These are phyloP conservation scores for Talpa occidentalis DNA, from an alignment of 2,113 vertebrate genomes.

Conservation along the genomic window DNA sequence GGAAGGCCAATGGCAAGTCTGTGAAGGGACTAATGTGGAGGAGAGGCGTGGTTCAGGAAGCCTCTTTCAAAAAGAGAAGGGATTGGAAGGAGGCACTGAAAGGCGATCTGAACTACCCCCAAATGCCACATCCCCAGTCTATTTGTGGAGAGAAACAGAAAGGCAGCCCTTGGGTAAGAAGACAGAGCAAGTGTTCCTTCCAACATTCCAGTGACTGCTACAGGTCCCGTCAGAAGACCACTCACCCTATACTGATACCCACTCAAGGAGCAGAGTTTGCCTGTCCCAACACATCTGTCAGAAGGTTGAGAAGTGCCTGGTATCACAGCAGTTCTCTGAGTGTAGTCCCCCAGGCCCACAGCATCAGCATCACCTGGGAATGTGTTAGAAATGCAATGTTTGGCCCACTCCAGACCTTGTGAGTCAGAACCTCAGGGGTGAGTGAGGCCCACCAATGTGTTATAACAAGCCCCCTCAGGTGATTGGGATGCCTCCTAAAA, in stretches of 20 bases:
- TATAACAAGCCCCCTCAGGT: not conserved
- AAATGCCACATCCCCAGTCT: not conserved
- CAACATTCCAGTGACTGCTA: not conserved
- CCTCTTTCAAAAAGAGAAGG: not conserved
- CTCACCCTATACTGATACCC: not conserved
- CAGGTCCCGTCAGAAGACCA: not conserved
- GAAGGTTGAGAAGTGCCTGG: not conserved
- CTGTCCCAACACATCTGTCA: not conserved
- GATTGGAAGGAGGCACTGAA: not conserved
- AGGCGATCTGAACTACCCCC: not conserved
- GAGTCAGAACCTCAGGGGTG: not conserved
- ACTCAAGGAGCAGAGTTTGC: not conserved
- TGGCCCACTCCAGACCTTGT: not conserved
- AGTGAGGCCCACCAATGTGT: not conserved
- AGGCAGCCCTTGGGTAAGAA: not conserved
- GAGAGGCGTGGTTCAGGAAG: not conserved
- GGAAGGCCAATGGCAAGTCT: not conserved
- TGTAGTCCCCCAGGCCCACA: not conserved
- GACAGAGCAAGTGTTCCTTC: not conserved
- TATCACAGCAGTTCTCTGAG: not conserved
- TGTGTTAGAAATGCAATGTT: not conserved
- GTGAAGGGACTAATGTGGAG: not conserved
- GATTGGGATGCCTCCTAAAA: not conserved
- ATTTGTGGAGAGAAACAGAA: not conserved
- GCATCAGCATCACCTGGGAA: not conserved